These are phyloP conservation scores for Seriola aureovittata DNA, from an alignment of 2,113 vertebrate genomes.

Conservation along the genomic window DNA sequence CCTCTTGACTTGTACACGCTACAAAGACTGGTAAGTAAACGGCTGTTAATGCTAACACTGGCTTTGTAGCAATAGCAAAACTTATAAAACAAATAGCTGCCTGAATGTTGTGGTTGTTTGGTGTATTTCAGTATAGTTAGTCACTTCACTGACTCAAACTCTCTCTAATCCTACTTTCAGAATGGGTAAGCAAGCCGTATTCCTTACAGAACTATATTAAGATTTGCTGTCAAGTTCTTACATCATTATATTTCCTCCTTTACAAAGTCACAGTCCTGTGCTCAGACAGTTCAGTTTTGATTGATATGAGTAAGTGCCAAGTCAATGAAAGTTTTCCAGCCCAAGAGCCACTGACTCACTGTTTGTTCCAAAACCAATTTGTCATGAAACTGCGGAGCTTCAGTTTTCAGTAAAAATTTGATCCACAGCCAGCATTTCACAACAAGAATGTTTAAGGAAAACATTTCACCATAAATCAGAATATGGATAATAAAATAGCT, in stretches of 20 bases:
- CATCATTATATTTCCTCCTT: slow-evolving; percentile 11
- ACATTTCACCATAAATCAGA: slow-evolving; percentile 3
- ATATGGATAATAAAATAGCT: not conserved
- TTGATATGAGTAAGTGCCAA: slow-evolving; percentile 11
- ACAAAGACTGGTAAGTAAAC: too few relatives aligned
- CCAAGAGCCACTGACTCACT: slow-evolving; percentile 19
- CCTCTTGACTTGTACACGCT: too few relatives aligned
- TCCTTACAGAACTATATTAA: not conserved
- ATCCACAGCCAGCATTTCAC: slow-evolving; percentile 28
- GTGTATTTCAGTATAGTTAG: not conserved
- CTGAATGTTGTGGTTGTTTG: too few relatives aligned
- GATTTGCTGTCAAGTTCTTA: not conserved
- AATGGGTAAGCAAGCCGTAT: slow-evolving; percentile 5
- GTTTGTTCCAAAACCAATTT: slow-evolving; percentile 56
- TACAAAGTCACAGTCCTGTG: slow-evolving; percentile 13
- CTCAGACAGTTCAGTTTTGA: slow-evolving; percentile 31
- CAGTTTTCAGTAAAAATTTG: slow-evolving; percentile 18
- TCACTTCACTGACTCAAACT: not conserved
- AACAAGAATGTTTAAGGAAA: slow-evolving; percentile 29
- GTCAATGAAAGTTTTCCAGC: slow-evolving; percentile 18
- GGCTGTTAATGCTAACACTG: too few relatives aligned
- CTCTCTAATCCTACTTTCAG: slow-evolving; percentile 11
- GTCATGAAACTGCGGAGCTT: slow-evolving; percentile 20
- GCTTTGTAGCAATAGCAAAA: too few relatives aligned
- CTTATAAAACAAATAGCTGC: too few relatives aligned